Evolutionary conservation across 2,888 invertebrate species (phyloP), one percentile per base, ranked within the genome.

Genomic region (Patella pellucida): DNA sequence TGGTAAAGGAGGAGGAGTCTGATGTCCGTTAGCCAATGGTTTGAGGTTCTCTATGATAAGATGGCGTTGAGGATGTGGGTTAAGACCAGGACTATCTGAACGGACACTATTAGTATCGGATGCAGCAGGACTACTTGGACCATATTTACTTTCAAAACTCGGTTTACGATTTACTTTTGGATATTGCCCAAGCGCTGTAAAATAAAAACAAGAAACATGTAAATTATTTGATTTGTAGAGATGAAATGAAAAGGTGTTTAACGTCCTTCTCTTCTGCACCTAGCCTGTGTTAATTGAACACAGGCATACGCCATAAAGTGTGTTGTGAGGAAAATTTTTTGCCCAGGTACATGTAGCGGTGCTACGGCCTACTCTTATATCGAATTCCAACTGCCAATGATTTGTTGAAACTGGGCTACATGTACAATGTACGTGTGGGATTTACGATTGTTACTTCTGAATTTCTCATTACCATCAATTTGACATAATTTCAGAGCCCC

Each of bases 101-200:
- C 88, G 80, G 2, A 95, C 93, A 82, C 96, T 94, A 19, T 96
- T 96, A 90, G 96, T 96, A 89, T 97, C 97, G 9, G 97, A 97
- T 74, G 90, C 96, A 12, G 90, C 96, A 7, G 97, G 96, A 89
- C 96, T 96, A 72, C 95, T 95, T 79, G 96, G 93, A 84, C 95
- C 94, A 90, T 96, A 84, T 69, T 82, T 96, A 71, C 96, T 93
- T 92, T 97, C 97, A 82, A 97, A 93, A 91, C 96, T 96, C 62
- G 96, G 96, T 90, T 96, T 96, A 73, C 96, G 93, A 82, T 95
- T 96, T 71, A 96, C 92, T 91, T 83, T 81, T 27, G 31, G 70
- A 56, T 78, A 78, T 50, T 74, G 74, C 15, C 70, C 14, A 69
- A 81, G 75, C 62, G 56, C 78, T 79, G 70, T 27, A 74, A 71